phyloP scores from a whole-genome alignment of 2,113 vertebrate genomes.

The Leucoraja erinaceus region DNA sequence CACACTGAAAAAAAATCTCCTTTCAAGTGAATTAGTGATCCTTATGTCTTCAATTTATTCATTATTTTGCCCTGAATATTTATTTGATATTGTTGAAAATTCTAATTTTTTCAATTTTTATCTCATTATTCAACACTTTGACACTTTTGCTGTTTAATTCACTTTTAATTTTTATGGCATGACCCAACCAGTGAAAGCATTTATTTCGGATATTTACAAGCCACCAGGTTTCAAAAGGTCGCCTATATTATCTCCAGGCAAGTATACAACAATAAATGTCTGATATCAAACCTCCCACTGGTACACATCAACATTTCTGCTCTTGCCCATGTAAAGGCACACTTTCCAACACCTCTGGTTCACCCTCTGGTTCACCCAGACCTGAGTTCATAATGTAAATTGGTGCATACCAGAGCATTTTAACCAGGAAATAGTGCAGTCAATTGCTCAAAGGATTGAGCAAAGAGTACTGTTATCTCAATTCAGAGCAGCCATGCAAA shows the following conservation, averaged over 20 bases:
- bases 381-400: background rate
- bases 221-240: background rate
- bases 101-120: background rate
- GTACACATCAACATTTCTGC: background rate
- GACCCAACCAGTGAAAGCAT: background rate
- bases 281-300: background rate
- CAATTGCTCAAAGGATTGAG: background rate
- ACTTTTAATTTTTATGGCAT: background rate
- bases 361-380: no score
- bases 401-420: background rate
- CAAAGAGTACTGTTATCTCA: background rate
- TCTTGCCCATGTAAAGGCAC: background rate
- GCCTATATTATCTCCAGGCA: background rate
- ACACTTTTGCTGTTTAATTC: background rate
- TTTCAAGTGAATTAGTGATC: background rate
- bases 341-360: no score
- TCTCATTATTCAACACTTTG: background rate
- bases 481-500: background rate
- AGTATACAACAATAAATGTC: background rate
- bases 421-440: background rate
- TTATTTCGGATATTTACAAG: background rate
- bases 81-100: background rate
- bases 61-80: background rate
- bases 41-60: background rate
- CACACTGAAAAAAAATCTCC: background rate